Percentiles rank a stretch among this genome's conserved stretches.
phyloP scores from a whole-genome alignment of 1,140 invertebrate species.

The Cylas formicarius region DNA sequence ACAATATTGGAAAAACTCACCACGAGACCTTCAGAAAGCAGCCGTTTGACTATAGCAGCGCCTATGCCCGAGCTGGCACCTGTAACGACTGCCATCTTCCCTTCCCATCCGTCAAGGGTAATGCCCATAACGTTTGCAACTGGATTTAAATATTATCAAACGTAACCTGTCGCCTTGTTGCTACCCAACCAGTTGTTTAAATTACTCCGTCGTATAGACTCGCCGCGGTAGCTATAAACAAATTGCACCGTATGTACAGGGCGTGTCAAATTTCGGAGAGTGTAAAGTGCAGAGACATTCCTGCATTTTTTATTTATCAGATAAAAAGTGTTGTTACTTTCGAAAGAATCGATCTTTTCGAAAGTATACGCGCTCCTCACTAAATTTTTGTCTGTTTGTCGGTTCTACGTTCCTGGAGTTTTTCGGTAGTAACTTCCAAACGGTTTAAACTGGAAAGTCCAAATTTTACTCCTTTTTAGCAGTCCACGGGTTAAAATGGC shows the following conservation, averaged over 20 bases:
- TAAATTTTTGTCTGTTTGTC: no score
- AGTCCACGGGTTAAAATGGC: no score
- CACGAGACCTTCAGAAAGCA: neutral
- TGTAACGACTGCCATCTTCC: neutral
- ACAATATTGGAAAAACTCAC: no score
- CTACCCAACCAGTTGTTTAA: conserved; percentile 42
- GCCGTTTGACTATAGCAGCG: neutral
- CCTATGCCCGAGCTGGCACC: conserved; percentile 2
- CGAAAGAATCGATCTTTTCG: no score
- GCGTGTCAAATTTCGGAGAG: neutral
- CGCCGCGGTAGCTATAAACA: neutral
- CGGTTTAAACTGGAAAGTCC: no score
- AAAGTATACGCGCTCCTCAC: no score
- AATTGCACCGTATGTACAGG: neutral
- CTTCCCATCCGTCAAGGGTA: neutral
- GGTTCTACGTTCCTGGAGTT: no score
- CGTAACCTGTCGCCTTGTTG: conserved; percentile 49
- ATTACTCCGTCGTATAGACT: conserved; percentile 9
- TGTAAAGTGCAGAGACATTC: neutral
- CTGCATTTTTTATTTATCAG: no score
- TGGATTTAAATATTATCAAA: conserved; percentile 39
- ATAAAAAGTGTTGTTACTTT: no score
- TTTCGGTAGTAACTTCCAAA: no score
- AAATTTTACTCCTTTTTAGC: no score
- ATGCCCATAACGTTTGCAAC: conserved; percentile 29